A percentile compares a stretch with the other conserved stretches of the same genome.
These are phyloP conservation scores for Stegostoma tigrinum DNA, from an alignment of 2,113 vertebrate genomes.

Conservation along the genomic window DNA sequence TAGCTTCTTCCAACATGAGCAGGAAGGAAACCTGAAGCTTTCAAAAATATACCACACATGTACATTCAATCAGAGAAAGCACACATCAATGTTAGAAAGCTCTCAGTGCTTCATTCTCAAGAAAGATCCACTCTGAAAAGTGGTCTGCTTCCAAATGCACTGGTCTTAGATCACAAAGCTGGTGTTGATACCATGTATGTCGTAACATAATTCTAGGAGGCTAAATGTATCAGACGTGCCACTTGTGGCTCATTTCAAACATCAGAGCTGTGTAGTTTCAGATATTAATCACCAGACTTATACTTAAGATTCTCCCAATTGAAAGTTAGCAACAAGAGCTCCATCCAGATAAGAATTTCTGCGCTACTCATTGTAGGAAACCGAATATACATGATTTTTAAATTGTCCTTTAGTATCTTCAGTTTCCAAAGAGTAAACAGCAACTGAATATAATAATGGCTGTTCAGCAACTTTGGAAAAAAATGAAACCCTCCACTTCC, in stretches of 20 bases:
- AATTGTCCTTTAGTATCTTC: not conserved
- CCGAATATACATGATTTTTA: not conserved
- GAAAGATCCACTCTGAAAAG: not conserved
- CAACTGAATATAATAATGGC: not conserved
- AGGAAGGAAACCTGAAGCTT: not conserved
- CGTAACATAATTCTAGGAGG: too few species aligned
- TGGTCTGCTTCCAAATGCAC: not conserved
- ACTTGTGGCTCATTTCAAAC: not conserved
- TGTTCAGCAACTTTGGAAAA: not conserved
- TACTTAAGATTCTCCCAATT: not conserved
- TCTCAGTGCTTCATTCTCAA: not conserved
- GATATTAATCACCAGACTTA: not conserved
- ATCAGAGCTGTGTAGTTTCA: not conserved
- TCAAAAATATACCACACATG: not conserved
- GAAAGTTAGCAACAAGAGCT: not conserved
- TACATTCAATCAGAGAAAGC: not conserved
- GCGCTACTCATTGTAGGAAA: not conserved
- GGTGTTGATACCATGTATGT: not conserved
- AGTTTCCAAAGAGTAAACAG: not conserved
- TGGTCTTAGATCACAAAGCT: too few species aligned
- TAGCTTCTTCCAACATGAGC: not conserved
- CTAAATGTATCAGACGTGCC: not conserved
- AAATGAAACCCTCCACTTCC: not conserved
- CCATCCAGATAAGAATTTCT: not conserved
- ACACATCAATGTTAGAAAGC: not conserved